Base-by-base conservation (phyloP, 2,797 vertebrate species). In the Notolabrus celidotus region DNA sequence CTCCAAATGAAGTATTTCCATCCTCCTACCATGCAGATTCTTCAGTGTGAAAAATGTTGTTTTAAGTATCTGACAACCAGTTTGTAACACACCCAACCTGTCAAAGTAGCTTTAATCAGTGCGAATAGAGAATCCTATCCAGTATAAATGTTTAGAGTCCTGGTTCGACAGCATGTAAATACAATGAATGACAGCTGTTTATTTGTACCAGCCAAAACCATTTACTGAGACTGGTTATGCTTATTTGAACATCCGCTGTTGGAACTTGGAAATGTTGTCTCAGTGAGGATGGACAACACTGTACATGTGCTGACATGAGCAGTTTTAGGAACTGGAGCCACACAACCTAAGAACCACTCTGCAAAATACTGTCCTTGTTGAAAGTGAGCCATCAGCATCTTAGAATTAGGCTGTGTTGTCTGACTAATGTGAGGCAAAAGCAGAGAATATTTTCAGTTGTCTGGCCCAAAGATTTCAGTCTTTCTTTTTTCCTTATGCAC, bases 111-210 rank as follows among this genome's bases (percentile, higher is more conserved):
- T 83, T 74, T 58, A 71, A 72, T 77, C 56, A 65, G 47, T 45
- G 52, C 50, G 67, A 86, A 72, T 62, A 16, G 58, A 55, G 42
- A 64, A 62, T 67, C 4, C 2, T 74, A 66, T 78, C 73, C 86
- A 84, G 76, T 22, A 69, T 58, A 71, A 80, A 82, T 74, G 71
- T 80, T 74, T 61, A 43, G 31, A 70, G 27, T 57, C 33, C 41
- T 57, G 36, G 17, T 63, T 63, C 75, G 71, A 71, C 67, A 49
- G 50, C 38, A 51, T 71, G 60, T 62, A 73, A 67, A 81, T 56
- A 75, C 2, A 1, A 7, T 66, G 71, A 85, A 10, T 82, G 80
- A 63, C 55, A 41, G 31, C 9, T 67, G 77, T 79, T 85, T 85
- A 84, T 79, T 80, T 80, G 52, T 33, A 69, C 15, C 59, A 66